Conservation (phyloP, 2,797 vertebrate species). For the Chiloscyllium punctatum region DNA sequence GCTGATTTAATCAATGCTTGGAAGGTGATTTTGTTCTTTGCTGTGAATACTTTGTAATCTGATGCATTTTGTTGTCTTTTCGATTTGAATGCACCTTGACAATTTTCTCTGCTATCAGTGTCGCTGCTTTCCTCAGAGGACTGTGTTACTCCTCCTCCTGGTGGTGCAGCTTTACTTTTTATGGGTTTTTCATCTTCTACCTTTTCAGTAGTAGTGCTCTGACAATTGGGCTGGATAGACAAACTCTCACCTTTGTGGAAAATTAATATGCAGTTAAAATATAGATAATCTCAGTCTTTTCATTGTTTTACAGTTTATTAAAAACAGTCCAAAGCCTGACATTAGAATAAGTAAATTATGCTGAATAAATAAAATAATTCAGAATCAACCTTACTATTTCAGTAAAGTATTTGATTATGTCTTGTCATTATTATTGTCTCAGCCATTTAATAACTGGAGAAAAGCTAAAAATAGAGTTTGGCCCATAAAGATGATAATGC, state of each 20-base stretch:
- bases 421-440: neutral
- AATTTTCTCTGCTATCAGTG: conserved; percentile 53
- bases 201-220: conserved; percentile 45
- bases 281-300: neutral
- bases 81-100: conserved; percentile 47
- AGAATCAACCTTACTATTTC: neutral
- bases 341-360: neutral
- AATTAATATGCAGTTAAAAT: neutral
- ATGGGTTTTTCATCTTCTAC: conserved; percentile 53
- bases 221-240: conserved; percentile 49
- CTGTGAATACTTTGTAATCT: conserved; percentile 46
- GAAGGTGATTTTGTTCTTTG: conserved; percentile 47
- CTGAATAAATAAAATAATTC: neutral
- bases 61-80: conserved; percentile 43
- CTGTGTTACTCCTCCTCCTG: conserved; percentile 50
- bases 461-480: neutral
- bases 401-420: neutral
- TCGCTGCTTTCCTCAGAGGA: conserved; percentile 55
- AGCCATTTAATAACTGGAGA: neutral
- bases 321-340: neutral
- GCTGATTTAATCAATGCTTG: conserved; percentile 47
- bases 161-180: conserved; percentile 52
- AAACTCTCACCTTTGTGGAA: conserved; percentile 51
- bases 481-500: neutral
- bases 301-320: neutral